Evolutionary conservation across 2,888 invertebrate species (phyloP).

Genomic region (Eupithecia dodoneata): DNA sequence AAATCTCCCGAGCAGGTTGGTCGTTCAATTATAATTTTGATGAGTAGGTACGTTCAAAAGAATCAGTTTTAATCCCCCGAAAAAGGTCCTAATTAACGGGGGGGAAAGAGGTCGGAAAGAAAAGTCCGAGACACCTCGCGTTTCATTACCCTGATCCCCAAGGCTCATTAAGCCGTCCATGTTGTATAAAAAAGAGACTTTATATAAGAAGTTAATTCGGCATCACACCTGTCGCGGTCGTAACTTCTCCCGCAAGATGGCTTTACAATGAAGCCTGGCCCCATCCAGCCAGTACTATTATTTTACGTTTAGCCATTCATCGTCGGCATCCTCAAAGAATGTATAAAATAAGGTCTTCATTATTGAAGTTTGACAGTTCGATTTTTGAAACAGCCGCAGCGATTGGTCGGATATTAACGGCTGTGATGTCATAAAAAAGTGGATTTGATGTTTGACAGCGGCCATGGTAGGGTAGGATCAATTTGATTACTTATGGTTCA

Average conservation of each 20-base stretch:
- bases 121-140: conserved; percentile 68
- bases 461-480: conserved; percentile 49
- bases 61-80: conserved; percentile 60
- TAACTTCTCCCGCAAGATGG: conserved; percentile 78
- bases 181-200: conserved; percentile 78
- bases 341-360: conserved; percentile 76
- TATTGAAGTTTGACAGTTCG: conserved; percentile 76
- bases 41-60: conserved; percentile 39
- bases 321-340: conserved; percentile 77
- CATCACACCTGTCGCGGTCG: conserved; percentile 82
- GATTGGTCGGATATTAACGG: conserved; percentile 65
- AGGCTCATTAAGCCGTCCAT: conserved; percentile 76
- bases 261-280: conserved; percentile 77
- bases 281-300: conserved; percentile 69
- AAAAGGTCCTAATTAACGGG: conserved; percentile 71
- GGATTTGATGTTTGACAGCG: conserved; percentile 54
- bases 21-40: conserved; percentile 48
- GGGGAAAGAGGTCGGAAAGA: conserved; percentile 63
- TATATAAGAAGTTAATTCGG: conserved; percentile 82
- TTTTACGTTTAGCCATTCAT: conserved; percentile 67
- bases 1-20: conserved; percentile 60
- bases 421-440: conserved; percentile 50
- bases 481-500: conserved; percentile 53
- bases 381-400: conserved; percentile 63
- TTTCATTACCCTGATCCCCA: conserved; percentile 75